Conservation (phyloP, 2,797 vertebrate genomes). For the Gastrophryne carolinensis region DNA sequence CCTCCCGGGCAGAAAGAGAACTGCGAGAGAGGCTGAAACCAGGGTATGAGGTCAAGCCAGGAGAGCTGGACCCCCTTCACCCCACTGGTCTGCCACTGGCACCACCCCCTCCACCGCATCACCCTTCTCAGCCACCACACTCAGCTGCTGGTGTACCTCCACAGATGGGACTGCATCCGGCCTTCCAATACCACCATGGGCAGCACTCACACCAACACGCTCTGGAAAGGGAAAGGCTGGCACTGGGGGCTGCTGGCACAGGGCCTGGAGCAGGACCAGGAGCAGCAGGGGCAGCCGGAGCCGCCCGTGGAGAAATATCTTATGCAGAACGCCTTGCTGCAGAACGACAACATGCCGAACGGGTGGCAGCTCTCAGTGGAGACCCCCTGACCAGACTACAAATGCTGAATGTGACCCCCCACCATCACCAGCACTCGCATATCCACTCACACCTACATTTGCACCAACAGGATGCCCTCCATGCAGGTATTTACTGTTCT, state of each 20-base stretch:
- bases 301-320: conserved; percentile 72
- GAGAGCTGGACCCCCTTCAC: conserved; percentile 79
- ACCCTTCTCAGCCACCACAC: conserved; percentile 66
- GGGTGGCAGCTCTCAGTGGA: conserved; percentile 78
- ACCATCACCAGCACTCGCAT: conserved; percentile 99
- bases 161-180: conserved; percentile 65
- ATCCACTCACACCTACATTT: conserved; percentile 98
- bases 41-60: conserved; percentile 96
- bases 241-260: conserved; percentile 53
- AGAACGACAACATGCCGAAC: conserved; percentile 76
- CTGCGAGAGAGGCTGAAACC: conserved; percentile 73
- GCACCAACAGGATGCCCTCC: conserved; percentile 97
- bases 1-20: conserved; percentile 77
- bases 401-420: conserved; percentile 97
- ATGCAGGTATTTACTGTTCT: conserved; percentile 71
- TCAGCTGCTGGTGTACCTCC: conserved; percentile 65
- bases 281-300: conserved; percentile 70
- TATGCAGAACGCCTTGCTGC: conserved; percentile 74
- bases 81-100: conserved; percentile 49
- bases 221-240: conserved; percentile 75
- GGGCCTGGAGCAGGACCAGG: conserved; percentile 57
- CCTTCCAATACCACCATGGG: conserved; percentile 61
- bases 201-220: conserved; percentile 40
- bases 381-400: conserved; percentile 92
- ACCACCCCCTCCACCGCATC: conserved; percentile 72